Evolutionary conservation across 2,113 vertebrate genomes (phyloP).

Genomic region (Paramormyrops kingsleyae): DNA sequence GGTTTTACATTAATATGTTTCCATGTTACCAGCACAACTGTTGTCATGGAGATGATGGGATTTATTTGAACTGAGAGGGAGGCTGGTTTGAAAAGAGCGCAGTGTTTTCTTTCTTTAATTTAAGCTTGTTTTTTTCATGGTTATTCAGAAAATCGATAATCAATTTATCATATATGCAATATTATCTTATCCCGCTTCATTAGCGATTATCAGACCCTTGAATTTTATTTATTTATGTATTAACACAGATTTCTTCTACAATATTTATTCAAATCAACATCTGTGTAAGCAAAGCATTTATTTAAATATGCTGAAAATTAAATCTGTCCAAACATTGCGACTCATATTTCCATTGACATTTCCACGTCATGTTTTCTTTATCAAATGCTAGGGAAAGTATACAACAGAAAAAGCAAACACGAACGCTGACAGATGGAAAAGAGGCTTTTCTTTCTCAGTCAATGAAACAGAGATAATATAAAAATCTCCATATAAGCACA

Average conservation of each 20-base stretch:
- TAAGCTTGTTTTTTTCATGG: conserved; percentile 16
- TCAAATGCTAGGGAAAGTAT: conserved; percentile 9
- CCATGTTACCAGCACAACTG: conserved; percentile 58
- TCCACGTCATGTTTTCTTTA: conserved; percentile 8
- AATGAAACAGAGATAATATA: neutral
- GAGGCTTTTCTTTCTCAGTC: neutral
- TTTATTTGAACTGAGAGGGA: conserved; percentile 60
- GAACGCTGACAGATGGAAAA: neutral
- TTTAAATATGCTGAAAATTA: conserved; percentile 14
- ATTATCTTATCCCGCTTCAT: neutral
- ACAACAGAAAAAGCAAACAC: neutral
- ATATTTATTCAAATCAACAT: conserved; percentile 18
- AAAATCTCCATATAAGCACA: neutral
- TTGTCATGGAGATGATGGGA: conserved; percentile 67
- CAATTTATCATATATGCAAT: neutral
- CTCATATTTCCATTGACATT: conserved; percentile 9
- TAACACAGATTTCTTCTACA: neutral
- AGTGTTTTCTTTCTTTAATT: conserved; percentile 40
- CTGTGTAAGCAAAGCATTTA: conserved; percentile 4
- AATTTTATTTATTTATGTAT: neutral
- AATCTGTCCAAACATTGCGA: conserved; percentile 7
- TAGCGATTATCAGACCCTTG: neutral
- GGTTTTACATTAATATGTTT: conserved; percentile 61
- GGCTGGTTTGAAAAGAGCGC: conserved; percentile 46
- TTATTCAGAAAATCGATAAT: conserved; percentile 10